phyloP scores from a whole-genome alignment of 2,888 invertebrate species.

The Nemurella pictetii region DNA sequence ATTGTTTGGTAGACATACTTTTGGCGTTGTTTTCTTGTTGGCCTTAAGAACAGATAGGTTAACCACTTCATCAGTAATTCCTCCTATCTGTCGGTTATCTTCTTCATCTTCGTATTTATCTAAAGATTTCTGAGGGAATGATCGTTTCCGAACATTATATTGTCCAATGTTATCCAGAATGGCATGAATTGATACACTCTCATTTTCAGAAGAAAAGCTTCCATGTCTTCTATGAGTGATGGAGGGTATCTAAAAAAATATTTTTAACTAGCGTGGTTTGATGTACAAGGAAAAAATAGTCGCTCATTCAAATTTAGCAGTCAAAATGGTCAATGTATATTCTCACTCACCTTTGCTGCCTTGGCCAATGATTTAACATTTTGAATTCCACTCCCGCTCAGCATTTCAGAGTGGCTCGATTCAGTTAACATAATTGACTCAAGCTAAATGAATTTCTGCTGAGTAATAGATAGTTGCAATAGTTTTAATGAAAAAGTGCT shows the following conservation, averaged over 20 bases:
- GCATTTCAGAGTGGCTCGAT: not conserved
- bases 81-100: not conserved
- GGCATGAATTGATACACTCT: not conserved
- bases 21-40: not conserved
- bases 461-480: not conserved
- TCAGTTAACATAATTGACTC: not conserved
- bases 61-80: not conserved
- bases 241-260: not conserved
- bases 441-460: not conserved
- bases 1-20: not conserved
- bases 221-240: not conserved
- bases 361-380: not conserved
- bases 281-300: too few species aligned
- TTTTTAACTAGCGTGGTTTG: too few species aligned
- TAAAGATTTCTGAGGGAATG: not conserved
- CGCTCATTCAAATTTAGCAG: too few species aligned
- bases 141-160: slow-evolving; percentile 11
- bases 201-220: not conserved
- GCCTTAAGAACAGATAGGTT: not conserved
- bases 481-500: not conserved
- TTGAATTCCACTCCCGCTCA: not conserved
- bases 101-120: not conserved
- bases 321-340: not conserved
- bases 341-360: not conserved
- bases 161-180: not conserved